Evolutionary conservation across 2,888 invertebrate genomes (phyloP), one percentile per base, ranked within the genome.

Genomic region (Drosophila pegasa): DNA sequence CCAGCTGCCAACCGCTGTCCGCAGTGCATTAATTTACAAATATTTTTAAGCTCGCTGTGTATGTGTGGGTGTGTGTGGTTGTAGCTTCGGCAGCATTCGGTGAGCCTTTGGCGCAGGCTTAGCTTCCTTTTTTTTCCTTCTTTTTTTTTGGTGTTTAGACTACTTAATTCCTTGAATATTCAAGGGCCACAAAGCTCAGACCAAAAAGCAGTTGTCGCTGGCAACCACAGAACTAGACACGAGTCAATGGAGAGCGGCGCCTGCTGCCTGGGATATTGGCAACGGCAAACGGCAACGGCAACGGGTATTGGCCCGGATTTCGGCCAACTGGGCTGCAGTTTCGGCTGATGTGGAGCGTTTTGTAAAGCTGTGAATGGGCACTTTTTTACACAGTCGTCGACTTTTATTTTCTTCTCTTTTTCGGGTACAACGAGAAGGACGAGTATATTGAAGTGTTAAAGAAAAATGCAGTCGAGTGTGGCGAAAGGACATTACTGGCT

Each of bases 401-500:
- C n/a, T 29, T 27, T 5, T 43, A 43, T 56, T 35, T 52, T 54
- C 45, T 43, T 41, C 20, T 29, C 18, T 65, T 58, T 69, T 66
- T 54, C 18, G 45, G 71, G 41, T 37, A 62, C 43, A 50, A 37
- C n/a, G 50, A 55, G 67, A 60, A 78, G 78, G 67, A 67, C 78
- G 85, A 81, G 80, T 83, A 86, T 81, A 83, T 83, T 88, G 88
- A 86, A 86, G 86, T 86, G 86, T 88, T 86, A 86, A 86, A 86
- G 86, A 86, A 86, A 86, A 86, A 86, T 88, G 77, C 88, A 86
- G 84, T 88, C 86, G 87, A 86, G 86, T 86, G 86, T 86, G 73
- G 84, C 87, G 75, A 86, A 87, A 88, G 86, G 87, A 86, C 88
- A 86, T 88, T 86, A 86, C 88, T 86, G 88, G 86, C 86, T 86